Conservation (phyloP, 2,797 vertebrate species). For the Oryzias dopingdopingensis region DNA sequence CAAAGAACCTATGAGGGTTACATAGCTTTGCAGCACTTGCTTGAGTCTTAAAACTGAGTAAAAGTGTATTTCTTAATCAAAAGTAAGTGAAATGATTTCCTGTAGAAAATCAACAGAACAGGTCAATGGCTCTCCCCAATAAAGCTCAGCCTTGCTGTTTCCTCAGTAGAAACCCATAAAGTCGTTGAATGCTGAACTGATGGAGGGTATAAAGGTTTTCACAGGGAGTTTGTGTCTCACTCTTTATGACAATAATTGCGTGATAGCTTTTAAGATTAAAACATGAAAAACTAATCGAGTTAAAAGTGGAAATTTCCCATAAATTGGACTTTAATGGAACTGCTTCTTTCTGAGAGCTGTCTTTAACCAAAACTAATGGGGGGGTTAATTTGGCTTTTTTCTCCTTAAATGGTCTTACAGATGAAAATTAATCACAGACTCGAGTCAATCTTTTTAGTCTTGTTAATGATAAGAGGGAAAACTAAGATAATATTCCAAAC, state of each 20-base stretch:
- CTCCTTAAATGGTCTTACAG: too few species aligned
- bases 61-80: constrained; percentile 41
- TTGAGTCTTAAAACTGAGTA: constrained; percentile 38
- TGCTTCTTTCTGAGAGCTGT: too few species aligned
- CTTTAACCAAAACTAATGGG: background rate
- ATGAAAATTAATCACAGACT: too few species aligned
- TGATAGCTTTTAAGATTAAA: constrained; percentile 4
- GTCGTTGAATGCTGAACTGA: constrained; percentile 17
- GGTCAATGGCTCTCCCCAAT: constrained; percentile 29
- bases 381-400: background rate
- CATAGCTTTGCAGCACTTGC: constrained; percentile 20
- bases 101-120: constrained; percentile 53
- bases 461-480: background rate
- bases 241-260: constrained; percentile 8
- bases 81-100: constrained; percentile 24
- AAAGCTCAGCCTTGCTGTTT: constrained; percentile 24
- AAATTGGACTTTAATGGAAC: background rate
- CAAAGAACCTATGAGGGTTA: constrained; percentile 25
- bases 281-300: constrained; percentile 1
- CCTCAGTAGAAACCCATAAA: constrained; percentile 18
- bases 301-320: background rate
- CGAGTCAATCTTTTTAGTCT: too few species aligned
- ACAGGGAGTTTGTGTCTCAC: background rate
- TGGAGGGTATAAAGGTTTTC: constrained; percentile 8
- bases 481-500: background rate